Percentiles rank a stretch among this genome's conserved stretches.
Conservation (phyloP, 2,113 vertebrate species). For the Glaucidium brasilianum region DNA sequence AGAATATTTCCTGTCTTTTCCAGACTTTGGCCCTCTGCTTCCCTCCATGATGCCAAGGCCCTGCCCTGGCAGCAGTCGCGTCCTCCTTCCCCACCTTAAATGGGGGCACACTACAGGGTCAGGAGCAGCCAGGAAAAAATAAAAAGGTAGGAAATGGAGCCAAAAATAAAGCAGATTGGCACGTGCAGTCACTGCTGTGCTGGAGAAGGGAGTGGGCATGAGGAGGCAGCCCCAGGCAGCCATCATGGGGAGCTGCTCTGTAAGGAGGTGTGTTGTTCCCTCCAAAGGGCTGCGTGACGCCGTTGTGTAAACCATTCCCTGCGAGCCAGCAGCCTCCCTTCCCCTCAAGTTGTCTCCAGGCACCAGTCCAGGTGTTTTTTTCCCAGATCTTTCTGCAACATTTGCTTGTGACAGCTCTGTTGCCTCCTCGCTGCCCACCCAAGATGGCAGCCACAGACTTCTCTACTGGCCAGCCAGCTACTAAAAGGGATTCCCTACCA, state of each 20-base stretch:
- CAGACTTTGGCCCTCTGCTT: neutral
- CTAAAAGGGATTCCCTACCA: neutral
- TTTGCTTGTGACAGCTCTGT: neutral
- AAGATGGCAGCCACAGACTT: neutral
- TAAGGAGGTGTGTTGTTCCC: neutral
- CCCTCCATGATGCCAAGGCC: neutral
- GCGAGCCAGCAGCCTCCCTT: neutral
- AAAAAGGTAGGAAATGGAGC: neutral
- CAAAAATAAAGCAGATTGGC: neutral
- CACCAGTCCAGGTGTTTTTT: neutral
- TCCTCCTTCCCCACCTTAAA: neutral
- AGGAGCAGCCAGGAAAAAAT: neutral
- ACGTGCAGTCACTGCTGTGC: neutral
- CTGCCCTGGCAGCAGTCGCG: neutral
- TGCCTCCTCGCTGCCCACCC: neutral
- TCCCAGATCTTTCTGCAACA: neutral
- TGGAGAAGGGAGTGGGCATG: neutral
- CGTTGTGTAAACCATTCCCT: neutral
- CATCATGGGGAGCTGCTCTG: too few relatives aligned
- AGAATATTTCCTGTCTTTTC: neutral
- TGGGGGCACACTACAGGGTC: neutral
- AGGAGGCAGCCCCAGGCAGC: neutral
- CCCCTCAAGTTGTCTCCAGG: neutral
- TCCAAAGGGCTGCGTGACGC: neutral
- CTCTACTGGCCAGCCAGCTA: rapidly evolving